Conservation (phyloP, 1,140 invertebrate genomes). For the Anoplolepis gracilipes region DNA sequence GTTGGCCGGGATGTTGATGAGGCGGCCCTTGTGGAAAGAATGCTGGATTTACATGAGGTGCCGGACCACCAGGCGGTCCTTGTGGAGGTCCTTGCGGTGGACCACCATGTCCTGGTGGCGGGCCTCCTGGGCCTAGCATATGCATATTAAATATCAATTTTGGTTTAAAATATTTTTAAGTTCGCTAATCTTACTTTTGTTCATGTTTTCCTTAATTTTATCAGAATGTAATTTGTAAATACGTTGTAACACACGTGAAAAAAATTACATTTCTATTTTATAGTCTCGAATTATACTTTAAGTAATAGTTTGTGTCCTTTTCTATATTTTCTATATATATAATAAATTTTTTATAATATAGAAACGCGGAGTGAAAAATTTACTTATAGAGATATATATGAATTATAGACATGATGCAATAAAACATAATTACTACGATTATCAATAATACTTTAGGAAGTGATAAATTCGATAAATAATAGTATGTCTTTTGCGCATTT, state of each 20-base stretch:
- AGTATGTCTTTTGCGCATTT: not conserved
- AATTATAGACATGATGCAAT: conserved; percentile 19
- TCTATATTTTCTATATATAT: not conserved
- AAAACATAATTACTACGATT: not conserved
- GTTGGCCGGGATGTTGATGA: conserved; percentile 87
- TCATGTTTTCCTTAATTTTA: not conserved
- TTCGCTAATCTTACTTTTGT: no score
- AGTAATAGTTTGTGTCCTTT: not conserved
- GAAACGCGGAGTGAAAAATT: not conserved
- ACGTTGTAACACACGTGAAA: not conserved
- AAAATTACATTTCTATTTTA: conserved; percentile 13
- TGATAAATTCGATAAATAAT: not conserved
- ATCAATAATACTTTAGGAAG: conserved; percentile 10
- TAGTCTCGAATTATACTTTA: conserved; percentile 7
- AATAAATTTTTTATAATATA: not conserved
- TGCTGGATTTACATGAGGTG: conserved; percentile 98
- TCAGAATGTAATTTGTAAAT: not conserved
- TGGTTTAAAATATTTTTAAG: not conserved
- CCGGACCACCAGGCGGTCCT: conserved; percentile 90
- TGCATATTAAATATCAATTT: conserved; percentile 73
- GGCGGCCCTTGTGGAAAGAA: conserved; percentile 95
- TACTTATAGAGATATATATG: not conserved
- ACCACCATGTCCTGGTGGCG: conserved; percentile 88
- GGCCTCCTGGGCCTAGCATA: conserved; percentile 87
- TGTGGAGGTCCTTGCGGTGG: conserved; percentile 87